Base-by-base conservation (phyloP, 2,888 invertebrate genomes). In the Caenorhabditis wallacei region DNA sequence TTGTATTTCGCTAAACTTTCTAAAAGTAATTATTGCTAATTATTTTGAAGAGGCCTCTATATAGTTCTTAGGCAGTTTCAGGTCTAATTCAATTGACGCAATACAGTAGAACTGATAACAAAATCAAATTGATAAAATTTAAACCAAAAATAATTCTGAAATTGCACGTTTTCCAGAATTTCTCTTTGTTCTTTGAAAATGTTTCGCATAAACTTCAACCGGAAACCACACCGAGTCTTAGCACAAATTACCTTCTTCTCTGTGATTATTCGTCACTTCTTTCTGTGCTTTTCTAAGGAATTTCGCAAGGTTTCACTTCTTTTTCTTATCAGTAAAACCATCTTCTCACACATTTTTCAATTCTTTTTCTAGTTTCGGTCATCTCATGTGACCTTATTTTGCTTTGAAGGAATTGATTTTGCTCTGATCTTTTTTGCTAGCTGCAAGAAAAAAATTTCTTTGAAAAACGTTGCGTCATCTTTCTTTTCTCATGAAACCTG, bases 41-140 rank as follows among this genome's bases (percentile, higher is more conserved):
- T 40, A 40, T 8, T 40, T 11, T 40, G 10, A 2, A 11, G 8
- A 30, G 30, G 8, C 30, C 40, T 10, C 40, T 40, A 40, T 40
- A 40, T 40, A 40, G n/a, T 30, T 40, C 40, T 40, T 8, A 30
- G 30, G 4, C 30, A 30, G 30, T 3, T 30, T 30, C 30, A 30
- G 40, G 40, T 13, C 40, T 40, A 40, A 40, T 40, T 13, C 40
- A 40, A 57, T 57, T 57, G 57, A 57, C 57, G 35, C 57, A 35
- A 57, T 30, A 40, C 40, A 11, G 10, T 16, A 26, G 20, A 7
- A 30, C 54, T 54, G 54, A 54, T 54, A 54, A 54, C 54, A 30
- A 16, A 40, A 20, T 35, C 37, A n/a, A 13, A 37, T 35, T 57
- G 57, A 57, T 57, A 57, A 57, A 11, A 3, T 8, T 53, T n/a